A percentile compares a stretch with the other conserved stretches of the same genome.
phyloP scores from a whole-genome alignment of 2,113 vertebrate genomes.

The Theristicus caerulescens region DNA sequence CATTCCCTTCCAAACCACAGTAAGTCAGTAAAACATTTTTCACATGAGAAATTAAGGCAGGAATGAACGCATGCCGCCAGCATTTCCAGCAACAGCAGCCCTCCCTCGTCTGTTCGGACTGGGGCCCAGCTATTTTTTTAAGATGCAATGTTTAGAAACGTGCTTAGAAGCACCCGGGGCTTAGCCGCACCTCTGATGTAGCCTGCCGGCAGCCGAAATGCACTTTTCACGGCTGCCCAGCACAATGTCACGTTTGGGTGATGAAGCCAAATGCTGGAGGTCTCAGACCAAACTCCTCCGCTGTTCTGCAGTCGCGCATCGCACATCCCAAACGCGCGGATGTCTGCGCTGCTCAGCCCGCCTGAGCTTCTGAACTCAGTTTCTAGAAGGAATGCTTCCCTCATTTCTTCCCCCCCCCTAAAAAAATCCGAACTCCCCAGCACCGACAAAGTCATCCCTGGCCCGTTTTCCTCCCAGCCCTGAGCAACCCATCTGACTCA shows the following conservation, averaged over 20 bases:
- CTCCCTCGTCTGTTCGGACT: neutral
- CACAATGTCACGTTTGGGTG: no score
- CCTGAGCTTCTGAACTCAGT: neutral
- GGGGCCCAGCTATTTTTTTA: neutral
- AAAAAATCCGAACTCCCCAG: neutral
- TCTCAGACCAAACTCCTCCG: neutral
- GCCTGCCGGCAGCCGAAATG: neutral
- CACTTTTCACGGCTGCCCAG: neutral
- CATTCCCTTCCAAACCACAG: neutral
- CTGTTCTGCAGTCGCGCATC: neutral
- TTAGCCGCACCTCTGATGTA: neutral
- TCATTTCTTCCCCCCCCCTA: rapidly evolving
- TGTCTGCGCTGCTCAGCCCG: neutral
- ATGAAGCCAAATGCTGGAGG: neutral
- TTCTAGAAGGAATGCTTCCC: neutral
- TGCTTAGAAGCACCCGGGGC: neutral
- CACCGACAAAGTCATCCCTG: neutral
- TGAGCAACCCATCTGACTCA: neutral
- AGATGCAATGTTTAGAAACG: no score
- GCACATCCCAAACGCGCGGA: rapidly evolving
- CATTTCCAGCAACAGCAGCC: neutral
- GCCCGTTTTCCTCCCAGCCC: neutral
- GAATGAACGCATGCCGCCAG: neutral
- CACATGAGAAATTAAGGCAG: neutral
- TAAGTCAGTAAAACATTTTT: neutral